Base-by-base conservation (phyloP, 2,888 invertebrate genomes). In the Pycnomerus fuliginosus region DNA sequence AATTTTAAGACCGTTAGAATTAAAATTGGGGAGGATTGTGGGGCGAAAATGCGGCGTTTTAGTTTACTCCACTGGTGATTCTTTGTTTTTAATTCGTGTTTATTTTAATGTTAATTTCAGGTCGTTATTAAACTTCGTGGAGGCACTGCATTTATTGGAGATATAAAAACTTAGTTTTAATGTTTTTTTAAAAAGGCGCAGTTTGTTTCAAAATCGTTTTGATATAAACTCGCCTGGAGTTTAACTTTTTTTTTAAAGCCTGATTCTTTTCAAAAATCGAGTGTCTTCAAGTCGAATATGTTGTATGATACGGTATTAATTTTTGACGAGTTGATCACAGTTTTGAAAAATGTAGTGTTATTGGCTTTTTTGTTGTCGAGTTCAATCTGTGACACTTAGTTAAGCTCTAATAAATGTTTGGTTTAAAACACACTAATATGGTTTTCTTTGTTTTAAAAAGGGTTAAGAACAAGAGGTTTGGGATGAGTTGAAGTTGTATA, bases 381-480 rank as follows among this genome's bases (percentile, higher is more conserved):
- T 47, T 42, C 38, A 32, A 42, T 42, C 42, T 56, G 56, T 56
- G 56, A 54, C 52, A 49, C 42, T 52, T 50, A 48, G 50, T 41
- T 57, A 53, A 50, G 49, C 45, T 50, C 35, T 48, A 57, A 55
- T 55, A 57, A 57, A 57, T 55, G 45, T 50, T 44, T 53, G 48
- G 53, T 52, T 56, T 56, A 52, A 51, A 58, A n/a, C n/a, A n/a
- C 47, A 61, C 62, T 62, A 61, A 59, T 61, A 44, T 61, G 77
- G 76, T 79, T 80, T 85, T 84, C 84, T 82, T 84, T 84, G 52
- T 84, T 85, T 84, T 80, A 82, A 69, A 80, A 85, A 85, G 85
- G 85, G 83, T 82, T 82, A 83, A 83, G 84, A 83, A 83, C 83
- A 84, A 83, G 85, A 84, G 82, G 82, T 83, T 81, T 83, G 82